Percentiles rank a stretch among this genome's conserved stretches.
These are phyloP conservation scores for Nasonia vitripennis DNA, from an alignment of 1,140 invertebrate genomes.

Conservation along the genomic window DNA sequence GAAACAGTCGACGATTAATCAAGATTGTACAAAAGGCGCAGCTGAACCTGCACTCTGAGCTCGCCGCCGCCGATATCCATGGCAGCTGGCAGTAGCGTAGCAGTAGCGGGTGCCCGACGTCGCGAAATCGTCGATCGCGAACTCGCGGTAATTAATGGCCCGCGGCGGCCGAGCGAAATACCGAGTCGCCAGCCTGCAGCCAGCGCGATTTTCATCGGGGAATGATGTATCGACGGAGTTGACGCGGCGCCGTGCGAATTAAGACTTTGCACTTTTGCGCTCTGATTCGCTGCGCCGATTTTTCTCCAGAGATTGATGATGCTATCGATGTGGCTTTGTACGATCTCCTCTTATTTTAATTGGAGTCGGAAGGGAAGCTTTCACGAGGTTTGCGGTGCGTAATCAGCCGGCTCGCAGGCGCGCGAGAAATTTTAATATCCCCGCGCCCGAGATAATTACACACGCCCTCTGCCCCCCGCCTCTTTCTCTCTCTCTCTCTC, in stretches of 20 bases:
- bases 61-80: not conserved
- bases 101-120: not conserved
- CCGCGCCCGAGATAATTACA: conserved; percentile 44
- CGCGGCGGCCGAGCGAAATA: not conserved
- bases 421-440: no score
- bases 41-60: not conserved
- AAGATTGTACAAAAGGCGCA: conserved; percentile 36
- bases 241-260: conserved; percentile 41
- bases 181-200: no score
- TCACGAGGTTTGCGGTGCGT: conserved; percentile 26
- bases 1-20: conserved; percentile 27
- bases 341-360: not conserved
- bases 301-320: conserved; percentile 26
- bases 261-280: conserved; percentile 44
- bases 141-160: conserved; percentile 32
- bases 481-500: no score
- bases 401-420: conserved; percentile 31
- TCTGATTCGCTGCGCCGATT: not conserved
- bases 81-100: not conserved
- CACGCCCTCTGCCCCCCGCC: no score
- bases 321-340: not conserved
- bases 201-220: conserved; percentile 6
- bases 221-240: conserved; percentile 42
- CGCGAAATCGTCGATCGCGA: conserved; percentile 12
- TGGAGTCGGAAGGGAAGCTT: no score